phyloP scores from a whole-genome alignment of 2,113 vertebrate genomes.

The Dromiciops gliroides region DNA sequence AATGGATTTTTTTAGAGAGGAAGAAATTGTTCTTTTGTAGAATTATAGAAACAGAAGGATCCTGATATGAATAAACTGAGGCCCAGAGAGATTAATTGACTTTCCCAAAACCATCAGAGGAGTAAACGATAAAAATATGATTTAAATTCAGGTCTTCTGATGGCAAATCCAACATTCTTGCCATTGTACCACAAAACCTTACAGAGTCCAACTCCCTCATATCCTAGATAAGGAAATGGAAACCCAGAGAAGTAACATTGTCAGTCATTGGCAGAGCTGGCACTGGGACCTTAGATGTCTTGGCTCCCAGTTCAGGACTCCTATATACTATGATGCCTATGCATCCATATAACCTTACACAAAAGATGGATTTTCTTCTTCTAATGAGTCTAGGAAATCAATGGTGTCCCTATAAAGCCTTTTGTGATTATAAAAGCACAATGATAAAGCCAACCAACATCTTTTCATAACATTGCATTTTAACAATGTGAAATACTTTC shows the following conservation, averaged over 20 bases:
- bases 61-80: neutral
- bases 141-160: neutral
- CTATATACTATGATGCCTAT: neutral
- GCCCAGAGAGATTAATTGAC: neutral
- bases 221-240: slow-evolving; percentile 15
- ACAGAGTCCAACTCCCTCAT: neutral
- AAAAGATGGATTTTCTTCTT: neutral
- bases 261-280: neutral
- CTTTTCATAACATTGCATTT: slow-evolving; percentile 40
- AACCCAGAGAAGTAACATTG: neutral
- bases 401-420: neutral
- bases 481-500: slow-evolving; percentile 50
- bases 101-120: neutral
- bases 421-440: neutral
- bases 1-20: neutral
- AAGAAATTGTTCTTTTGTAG: neutral
- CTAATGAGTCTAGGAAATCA: slow-evolving; percentile 13
- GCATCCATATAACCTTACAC: neutral
- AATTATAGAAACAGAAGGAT: neutral
- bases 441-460: neutral
- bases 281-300: neutral
- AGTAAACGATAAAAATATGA: neutral
- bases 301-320: neutral
- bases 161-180: neutral
- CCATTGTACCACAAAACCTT: neutral